Evolutionary conservation across 2,888 invertebrate genomes (phyloP).

Genomic region (Entomobrya proxima): DNA sequence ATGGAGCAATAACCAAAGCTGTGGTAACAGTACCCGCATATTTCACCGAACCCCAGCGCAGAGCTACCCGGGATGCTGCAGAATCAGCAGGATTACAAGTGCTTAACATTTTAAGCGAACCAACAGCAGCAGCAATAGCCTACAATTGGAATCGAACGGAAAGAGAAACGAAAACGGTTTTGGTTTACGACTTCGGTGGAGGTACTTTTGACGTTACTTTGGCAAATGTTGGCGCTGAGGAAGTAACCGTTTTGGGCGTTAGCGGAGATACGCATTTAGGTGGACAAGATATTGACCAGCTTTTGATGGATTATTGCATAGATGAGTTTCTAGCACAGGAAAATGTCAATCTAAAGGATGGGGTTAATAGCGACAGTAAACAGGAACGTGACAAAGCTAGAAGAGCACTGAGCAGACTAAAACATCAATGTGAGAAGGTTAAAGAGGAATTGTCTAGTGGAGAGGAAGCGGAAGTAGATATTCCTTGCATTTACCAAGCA

Average conservation of each 20-base stretch:
- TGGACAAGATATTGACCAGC: conserved; percentile 78
- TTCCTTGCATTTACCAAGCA: conserved; percentile 98
- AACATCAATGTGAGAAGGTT: conserved; percentile 88
- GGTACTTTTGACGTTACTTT: conserved; percentile 72
- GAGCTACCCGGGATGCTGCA: background rate
- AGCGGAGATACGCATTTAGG: conserved; percentile 61
- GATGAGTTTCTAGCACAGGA: conserved; percentile 19
- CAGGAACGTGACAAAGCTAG: background rate
- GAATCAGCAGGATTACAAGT: background rate
- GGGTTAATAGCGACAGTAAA: background rate
- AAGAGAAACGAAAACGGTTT: conserved; percentile 75
- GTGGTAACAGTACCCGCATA: background rate
- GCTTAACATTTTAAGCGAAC: background rate
- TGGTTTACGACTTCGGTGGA: conserved; percentile 67
- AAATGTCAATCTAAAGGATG: conserved; percentile 3
- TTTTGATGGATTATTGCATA: conserved; percentile 80
- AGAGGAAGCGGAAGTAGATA: conserved; percentile 98
- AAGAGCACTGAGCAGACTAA: conserved; percentile 80
- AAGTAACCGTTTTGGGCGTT: conserved; percentile 29
- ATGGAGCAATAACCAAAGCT: conserved; percentile 15
- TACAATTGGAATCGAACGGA: conserved; percentile 75
- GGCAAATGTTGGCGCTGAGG: background rate
- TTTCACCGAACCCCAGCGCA: background rate
- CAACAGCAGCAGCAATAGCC: background rate
- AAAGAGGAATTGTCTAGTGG: conserved; percentile 95